A percentile compares a stretch with the other conserved stretches of the same genome.
Evolutionary conservation across 1,140 invertebrate species (phyloP).

Genomic region (Temnothorax nylanderi): DNA sequence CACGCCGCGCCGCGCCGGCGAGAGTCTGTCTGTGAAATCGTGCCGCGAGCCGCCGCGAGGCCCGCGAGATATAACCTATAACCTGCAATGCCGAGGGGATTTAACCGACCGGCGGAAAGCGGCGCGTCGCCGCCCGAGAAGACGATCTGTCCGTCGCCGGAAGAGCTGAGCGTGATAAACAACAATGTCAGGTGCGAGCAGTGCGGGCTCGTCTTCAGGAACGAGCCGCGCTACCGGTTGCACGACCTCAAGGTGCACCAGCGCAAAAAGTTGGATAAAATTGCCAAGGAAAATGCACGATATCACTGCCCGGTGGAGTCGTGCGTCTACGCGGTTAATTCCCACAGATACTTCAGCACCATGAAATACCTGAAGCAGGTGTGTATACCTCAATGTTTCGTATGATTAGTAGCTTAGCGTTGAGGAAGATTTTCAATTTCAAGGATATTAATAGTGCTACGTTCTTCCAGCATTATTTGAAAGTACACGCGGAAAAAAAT

Average conservation of each 20-base stretch:
- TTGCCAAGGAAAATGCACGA: constrained; percentile 74
- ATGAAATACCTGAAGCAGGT: constrained; percentile 86
- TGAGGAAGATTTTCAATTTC: background rate
- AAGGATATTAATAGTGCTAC: background rate
- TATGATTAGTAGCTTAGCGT: background rate
- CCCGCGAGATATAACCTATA: too few relatives aligned
- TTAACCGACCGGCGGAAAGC: background rate
- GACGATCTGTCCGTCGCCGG: constrained; percentile 80
- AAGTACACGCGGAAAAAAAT: constrained; percentile 87
- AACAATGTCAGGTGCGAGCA: constrained; percentile 82
- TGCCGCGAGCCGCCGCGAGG: background rate
- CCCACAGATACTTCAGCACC: constrained; percentile 80
- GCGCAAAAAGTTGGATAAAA: constrained; percentile 78
- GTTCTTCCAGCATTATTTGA: constrained; percentile 87
- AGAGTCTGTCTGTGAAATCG: background rate
- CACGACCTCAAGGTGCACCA: constrained; percentile 83
- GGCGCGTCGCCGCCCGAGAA: constrained; percentile 49
- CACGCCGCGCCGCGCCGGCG: background rate
- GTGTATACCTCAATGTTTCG: background rate
- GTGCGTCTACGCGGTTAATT: constrained; percentile 81
- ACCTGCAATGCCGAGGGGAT: constrained; percentile 53
- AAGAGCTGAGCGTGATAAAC: constrained; percentile 81
- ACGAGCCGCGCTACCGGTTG: constrained; percentile 79
- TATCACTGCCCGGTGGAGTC: constrained; percentile 83
- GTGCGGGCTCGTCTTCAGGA: constrained; percentile 81